A percentile compares a stretch with the other conserved stretches of the same genome.
phyloP scores from a whole-genome alignment of 2,888 invertebrate genomes.

The Meloe dianella region DNA sequence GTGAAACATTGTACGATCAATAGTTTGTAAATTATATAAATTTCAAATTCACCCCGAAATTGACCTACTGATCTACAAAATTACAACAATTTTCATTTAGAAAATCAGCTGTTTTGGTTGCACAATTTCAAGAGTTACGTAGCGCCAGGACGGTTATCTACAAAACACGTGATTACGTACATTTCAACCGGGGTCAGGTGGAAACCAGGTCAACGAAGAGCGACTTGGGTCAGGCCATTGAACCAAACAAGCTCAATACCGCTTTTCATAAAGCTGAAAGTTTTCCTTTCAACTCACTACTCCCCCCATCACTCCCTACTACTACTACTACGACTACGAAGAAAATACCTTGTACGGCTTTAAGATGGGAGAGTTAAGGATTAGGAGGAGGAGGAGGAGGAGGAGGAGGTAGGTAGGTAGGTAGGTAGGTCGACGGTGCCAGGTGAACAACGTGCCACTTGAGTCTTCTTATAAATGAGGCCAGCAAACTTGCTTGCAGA shows the following conservation, averaged over 20 bases:
- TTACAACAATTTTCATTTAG: conserved; percentile 34
- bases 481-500: conserved; percentile 13
- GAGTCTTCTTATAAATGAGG: conserved; percentile 15
- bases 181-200: conserved; percentile 49
- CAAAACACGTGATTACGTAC: conserved; percentile 36
- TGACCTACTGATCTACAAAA: conserved; percentile 22
- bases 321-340: neutral
- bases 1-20: no score
- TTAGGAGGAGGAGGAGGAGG: no score
- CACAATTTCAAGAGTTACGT: conserved; percentile 41
- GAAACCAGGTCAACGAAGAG: conserved; percentile 50
- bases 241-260: conserved; percentile 36
- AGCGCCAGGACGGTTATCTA: conserved; percentile 34
- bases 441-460: conserved; percentile 25
- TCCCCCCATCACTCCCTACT: neutral
- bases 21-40: neutral
- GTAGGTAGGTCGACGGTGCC: conserved; percentile 23
- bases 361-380: neutral
- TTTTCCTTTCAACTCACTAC: neutral
- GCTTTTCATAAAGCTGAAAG: conserved; percentile 8
- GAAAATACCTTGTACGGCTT: no score
- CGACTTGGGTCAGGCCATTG: conserved; percentile 51
- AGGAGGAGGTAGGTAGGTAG: neutral
- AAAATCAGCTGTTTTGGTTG: conserved; percentile 49
- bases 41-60: conserved; percentile 15